Evolutionary conservation across 1,140 invertebrate genomes (phyloP).

Genomic region (Aethina tumida): DNA sequence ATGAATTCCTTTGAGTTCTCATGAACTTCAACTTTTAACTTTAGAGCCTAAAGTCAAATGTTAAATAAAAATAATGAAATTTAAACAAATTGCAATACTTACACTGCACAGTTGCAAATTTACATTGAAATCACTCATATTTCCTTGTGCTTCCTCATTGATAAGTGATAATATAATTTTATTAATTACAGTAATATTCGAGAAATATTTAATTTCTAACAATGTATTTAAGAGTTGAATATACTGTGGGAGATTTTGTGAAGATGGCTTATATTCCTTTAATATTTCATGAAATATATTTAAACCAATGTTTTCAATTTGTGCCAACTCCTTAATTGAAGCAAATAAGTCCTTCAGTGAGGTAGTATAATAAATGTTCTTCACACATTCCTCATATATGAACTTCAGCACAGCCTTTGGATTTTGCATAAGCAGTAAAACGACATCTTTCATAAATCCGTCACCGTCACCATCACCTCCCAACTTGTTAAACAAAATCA

Average conservation of each 20-base stretch:
- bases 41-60: slow-evolving; percentile 9
- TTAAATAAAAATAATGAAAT: slow-evolving; percentile 1
- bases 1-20: slow-evolving; percentile 5
- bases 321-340: slow-evolving; percentile 18
- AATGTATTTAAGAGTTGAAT: slow-evolving; percentile 20
- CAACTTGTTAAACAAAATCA: slow-evolving; percentile 24
- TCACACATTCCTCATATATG: slow-evolving; percentile 24
- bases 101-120: slow-evolving; percentile 19
- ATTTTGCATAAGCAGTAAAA: slow-evolving; percentile 28
- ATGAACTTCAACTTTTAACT: slow-evolving; percentile 2
- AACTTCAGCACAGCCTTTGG: slow-evolving; percentile 16
- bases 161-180: slow-evolving; percentile 15
- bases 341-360: slow-evolving; percentile 18
- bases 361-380: slow-evolving; percentile 18
- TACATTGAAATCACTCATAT: slow-evolving; percentile 15
- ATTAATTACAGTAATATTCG: slow-evolving; percentile 14
- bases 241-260: slow-evolving; percentile 22
- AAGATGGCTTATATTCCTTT: slow-evolving; percentile 10
- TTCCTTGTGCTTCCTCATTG: slow-evolving; percentile 7
- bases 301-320: slow-evolving; percentile 21
- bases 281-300: slow-evolving; percentile 18
- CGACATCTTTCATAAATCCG: slow-evolving; percentile 19
- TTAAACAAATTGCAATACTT: slow-evolving; percentile 8
- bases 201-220: slow-evolving; percentile 10
- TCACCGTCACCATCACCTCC: slow-evolving; percentile 15